Conservation (phyloP, 2,113 vertebrate genomes). For the Microcebus ravelobensis region DNA sequence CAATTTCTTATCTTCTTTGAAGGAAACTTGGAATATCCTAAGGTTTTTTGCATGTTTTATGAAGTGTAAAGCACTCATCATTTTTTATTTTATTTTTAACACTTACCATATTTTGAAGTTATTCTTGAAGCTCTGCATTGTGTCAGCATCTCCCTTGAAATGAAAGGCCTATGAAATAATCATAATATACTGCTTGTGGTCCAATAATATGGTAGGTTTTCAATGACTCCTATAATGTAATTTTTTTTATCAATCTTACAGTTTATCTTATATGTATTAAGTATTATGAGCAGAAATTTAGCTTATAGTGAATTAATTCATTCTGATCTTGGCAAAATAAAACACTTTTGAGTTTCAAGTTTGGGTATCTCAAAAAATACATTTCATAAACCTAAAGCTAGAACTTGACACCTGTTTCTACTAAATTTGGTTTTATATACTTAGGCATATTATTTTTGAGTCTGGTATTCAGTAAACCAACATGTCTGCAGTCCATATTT, state of each 20-base stretch:
- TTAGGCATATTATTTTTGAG: constrained; percentile 6
- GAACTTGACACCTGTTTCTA: background rate
- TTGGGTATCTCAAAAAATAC: background rate
- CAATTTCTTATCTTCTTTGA: background rate
- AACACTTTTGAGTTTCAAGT: background rate
- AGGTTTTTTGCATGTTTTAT: background rate
- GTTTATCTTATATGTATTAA: background rate
- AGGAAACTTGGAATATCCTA: background rate
- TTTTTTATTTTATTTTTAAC: background rate
- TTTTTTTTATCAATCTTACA: background rate
- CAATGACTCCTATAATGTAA: background rate
- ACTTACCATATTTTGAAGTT: background rate
- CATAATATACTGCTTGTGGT: background rate
- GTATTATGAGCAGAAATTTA: background rate
- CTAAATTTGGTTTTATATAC: background rate
- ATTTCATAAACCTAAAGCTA: background rate
- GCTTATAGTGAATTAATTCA: background rate
- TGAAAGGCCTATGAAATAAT: background rate
- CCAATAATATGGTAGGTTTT: background rate
- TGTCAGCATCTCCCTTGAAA: background rate
- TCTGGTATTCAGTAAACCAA: background rate
- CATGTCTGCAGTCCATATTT: background rate
- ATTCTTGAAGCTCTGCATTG: background rate
- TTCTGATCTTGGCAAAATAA: background rate
- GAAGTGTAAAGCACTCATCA: background rate